Percentiles rank a stretch among this genome's conserved stretches.
Evolutionary conservation across 2,797 vertebrate species (phyloP).

Genomic region (Cossypha caffra): DNA sequence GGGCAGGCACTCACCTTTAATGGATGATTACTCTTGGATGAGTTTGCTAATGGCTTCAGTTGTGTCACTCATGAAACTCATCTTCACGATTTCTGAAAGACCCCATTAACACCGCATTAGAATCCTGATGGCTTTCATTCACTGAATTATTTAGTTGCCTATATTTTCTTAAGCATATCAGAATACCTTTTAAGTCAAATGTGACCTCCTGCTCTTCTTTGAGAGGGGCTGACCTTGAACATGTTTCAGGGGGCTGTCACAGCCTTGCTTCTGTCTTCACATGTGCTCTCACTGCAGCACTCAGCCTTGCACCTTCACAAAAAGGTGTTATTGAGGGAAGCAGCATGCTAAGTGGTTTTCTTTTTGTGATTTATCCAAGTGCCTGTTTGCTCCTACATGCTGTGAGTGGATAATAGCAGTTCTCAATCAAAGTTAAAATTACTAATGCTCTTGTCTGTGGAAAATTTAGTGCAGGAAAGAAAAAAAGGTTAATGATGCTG

Average conservation of each 20-base stretch:
- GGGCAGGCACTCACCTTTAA: conserved; percentile 1
- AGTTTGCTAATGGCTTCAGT: conserved; percentile 14
- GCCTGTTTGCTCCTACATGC: conserved; percentile 55
- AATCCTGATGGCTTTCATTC: conserved; percentile 4
- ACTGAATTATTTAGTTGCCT: conserved; percentile 59
- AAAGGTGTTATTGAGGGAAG: conserved; percentile 39
- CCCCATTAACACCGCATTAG: conserved; percentile 43
- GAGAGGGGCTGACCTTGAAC: not conserved
- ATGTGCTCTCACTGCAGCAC: not conserved
- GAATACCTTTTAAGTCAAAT: conserved; percentile 29
- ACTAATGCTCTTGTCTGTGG: conserved; percentile 33
- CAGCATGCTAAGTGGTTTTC: conserved; percentile 29
- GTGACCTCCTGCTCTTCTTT: conserved; percentile 3
- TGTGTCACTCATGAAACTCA: not conserved
- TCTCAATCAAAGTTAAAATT: conserved; percentile 65
- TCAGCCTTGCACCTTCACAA: conserved; percentile 32
- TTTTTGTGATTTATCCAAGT: conserved; percentile 45
- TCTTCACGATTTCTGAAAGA: conserved; percentile 19
- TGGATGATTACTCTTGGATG: not conserved
- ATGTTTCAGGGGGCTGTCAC: not conserved
- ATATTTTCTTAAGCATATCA: conserved; percentile 45
- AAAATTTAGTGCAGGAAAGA: conserved; percentile 13
- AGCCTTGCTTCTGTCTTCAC: conserved; percentile 1
- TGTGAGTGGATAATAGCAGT: conserved; percentile 58
- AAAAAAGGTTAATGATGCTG: not conserved